A percentile compares a stretch with the other conserved stretches of the same genome.
Conservation (phyloP, 2,888 invertebrate species). For the Diloba caeruleocephala region DNA sequence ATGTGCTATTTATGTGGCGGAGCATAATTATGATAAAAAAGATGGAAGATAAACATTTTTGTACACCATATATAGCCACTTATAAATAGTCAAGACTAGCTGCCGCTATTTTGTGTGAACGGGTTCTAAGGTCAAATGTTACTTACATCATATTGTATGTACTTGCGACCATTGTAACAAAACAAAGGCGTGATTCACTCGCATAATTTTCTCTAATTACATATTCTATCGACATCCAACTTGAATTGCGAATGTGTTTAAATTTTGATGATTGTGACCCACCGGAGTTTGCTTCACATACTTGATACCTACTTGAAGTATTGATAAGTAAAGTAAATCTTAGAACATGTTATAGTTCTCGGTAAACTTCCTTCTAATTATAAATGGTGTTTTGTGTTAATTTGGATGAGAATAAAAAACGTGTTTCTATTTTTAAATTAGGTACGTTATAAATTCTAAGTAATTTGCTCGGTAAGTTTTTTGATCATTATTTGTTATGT, state of each 20-base stretch:
- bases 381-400: too few relatives aligned
- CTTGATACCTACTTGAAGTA: too few relatives aligned
- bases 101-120: too few relatives aligned
- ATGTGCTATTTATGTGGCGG: too few relatives aligned
- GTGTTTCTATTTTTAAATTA: slow-evolving; percentile 1
- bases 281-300: neutral
- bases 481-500: neutral
- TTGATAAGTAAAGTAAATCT: neutral
- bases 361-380: too few relatives aligned
- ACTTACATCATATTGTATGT: slow-evolving; percentile 10
- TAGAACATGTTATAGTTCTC: neutral
- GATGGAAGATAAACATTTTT: too few relatives aligned
- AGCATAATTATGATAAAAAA: too few relatives aligned
- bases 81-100: too few relatives aligned
- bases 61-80: too few relatives aligned
- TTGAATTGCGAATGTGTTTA: slow-evolving; percentile 29
- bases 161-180: slow-evolving; percentile 15
- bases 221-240: slow-evolving; percentile 51
- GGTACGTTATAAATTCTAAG: neutral
- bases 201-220: slow-evolving; percentile 60
- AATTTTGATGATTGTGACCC: slow-evolving; percentile 15
- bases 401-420: slow-evolving; percentile 2
- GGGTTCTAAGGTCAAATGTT: slow-evolving; percentile 15
- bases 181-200: slow-evolving; percentile 49
- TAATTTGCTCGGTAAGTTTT: neutral